Conservation (phyloP, 2,113 vertebrate species). For the Ageneiosus marmoratus region DNA sequence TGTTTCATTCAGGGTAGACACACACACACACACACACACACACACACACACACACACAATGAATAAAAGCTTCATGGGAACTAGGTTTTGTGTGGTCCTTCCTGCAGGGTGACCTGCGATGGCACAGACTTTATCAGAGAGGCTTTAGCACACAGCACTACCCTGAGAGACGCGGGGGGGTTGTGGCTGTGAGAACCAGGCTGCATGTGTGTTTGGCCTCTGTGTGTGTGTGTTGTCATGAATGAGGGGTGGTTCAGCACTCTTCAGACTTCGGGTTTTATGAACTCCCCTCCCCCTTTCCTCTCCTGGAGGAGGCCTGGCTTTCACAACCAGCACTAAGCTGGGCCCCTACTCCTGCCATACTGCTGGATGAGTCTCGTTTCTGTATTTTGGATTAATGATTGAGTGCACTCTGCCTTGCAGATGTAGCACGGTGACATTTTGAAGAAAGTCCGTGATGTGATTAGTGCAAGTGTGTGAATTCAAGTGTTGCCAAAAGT, state of each 20-base stretch:
- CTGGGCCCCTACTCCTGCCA: slow-evolving; percentile 14
- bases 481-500: background rate
- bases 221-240: slow-evolving; percentile 51
- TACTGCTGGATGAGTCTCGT: background rate
- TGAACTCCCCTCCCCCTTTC: slow-evolving; percentile 59
- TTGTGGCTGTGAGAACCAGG: slow-evolving; percentile 22
- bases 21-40: slow-evolving; percentile 20
- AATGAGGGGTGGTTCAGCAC: slow-evolving; percentile 58
- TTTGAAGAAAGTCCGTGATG: background rate
- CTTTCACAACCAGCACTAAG: slow-evolving; percentile 11
- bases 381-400: slow-evolving; percentile 1
- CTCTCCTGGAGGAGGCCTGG: slow-evolving; percentile 13
- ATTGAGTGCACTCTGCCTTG: background rate
- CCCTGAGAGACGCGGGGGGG: slow-evolving; percentile 57
- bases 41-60: slow-evolving; percentile 38
- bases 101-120: slow-evolving; percentile 71
- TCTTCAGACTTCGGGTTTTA: slow-evolving; percentile 56
- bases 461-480: background rate
- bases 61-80: slow-evolving; percentile 79
- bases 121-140: slow-evolving; percentile 73
- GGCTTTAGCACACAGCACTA: slow-evolving; percentile 73
- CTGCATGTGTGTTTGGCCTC: slow-evolving; percentile 55
- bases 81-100: slow-evolving; percentile 74
- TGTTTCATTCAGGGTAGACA: slow-evolving; percentile 70
- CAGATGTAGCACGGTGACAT: background rate